Base-by-base conservation (phyloP, 2,888 invertebrate genomes). In the Drosophila austrosaltans region DNA sequence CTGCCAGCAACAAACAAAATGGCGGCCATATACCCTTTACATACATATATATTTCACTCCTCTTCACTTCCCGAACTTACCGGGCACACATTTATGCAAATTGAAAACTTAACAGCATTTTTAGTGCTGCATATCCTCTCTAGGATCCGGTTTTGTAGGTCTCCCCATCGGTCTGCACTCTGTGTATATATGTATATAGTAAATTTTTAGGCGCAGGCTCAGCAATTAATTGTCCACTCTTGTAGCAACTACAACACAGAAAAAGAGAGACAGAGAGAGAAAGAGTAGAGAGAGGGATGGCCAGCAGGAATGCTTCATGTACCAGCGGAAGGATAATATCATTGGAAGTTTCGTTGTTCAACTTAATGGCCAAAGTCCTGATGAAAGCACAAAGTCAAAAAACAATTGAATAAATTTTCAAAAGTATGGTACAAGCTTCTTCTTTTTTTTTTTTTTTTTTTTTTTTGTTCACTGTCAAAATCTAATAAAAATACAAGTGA, bases 81-180 rank as follows among this genome's bases (percentile, higher is more conserved):
- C 36, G 16, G 57, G 16, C 74, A 57, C 53, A 62, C 70, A 70
- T 74, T 75, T 75, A 75, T 75, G 75, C 75, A 75, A 75, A 75
- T 75, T 75, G 75, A 75, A 75, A 75, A 75, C 75, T 69, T 75
- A 69, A 75, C 70, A 75, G 76, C 75, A 75, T 69, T 75, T 75
- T 75, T 75, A 75, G 75, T 75, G 75, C 64, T 58, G 48, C 48
- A 48, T 48, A 48, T 48, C 48, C 48, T 48, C 16, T 40, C 66
- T 16, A 36, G 39, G 20, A 20, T 61, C 61, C 39, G 59, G 58
- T 20, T 16, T 16, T 7, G 59, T 63, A 28, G 20, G 30, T 32
- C 30, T 20, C n/a, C 42, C 42, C 25, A 32, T 56, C 42, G 58
- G 53, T 28, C 36, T 69, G 40, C 44, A 22, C n/a, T 42, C 12